Percentiles rank a stretch among this genome's conserved stretches.
Conservation (phyloP, 2,797 vertebrate species). For the Alectoris magna region DNA sequence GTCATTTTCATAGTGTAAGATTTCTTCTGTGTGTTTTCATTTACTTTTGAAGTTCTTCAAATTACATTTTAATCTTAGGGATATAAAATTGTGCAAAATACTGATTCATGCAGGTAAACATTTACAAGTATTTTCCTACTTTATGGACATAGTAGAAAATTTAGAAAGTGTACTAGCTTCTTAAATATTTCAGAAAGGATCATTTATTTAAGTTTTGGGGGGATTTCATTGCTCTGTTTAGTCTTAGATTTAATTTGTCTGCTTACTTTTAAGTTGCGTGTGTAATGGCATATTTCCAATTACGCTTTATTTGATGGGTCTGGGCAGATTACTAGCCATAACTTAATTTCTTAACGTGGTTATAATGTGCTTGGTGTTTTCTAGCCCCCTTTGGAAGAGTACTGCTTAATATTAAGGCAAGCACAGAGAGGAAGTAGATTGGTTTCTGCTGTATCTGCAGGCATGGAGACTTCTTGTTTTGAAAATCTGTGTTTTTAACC, state of each 20-base stretch:
- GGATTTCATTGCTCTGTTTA: neutral
- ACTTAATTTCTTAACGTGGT: neutral
- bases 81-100: neutral
- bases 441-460: neutral
- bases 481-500: neutral
- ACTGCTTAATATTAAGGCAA: neutral
- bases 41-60: neutral
- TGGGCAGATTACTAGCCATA: neutral
- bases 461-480: neutral
- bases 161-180: neutral
- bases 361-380: neutral
- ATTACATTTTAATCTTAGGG: neutral
- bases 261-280: neutral
- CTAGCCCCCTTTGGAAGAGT: neutral
- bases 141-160: neutral
- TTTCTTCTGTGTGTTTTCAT: neutral
- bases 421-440: neutral
- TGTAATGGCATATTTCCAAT: neutral
- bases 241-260: neutral
- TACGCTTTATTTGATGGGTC: neutral
- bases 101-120: no score
- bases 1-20: neutral
- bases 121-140: neutral
- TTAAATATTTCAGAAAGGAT: neutral
- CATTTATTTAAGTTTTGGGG: neutral